Percentiles rank a stretch among this genome's conserved stretches.
Evolutionary conservation across 2,113 vertebrate species (phyloP).

Genomic region (Psittacula cyanocephala): DNA sequence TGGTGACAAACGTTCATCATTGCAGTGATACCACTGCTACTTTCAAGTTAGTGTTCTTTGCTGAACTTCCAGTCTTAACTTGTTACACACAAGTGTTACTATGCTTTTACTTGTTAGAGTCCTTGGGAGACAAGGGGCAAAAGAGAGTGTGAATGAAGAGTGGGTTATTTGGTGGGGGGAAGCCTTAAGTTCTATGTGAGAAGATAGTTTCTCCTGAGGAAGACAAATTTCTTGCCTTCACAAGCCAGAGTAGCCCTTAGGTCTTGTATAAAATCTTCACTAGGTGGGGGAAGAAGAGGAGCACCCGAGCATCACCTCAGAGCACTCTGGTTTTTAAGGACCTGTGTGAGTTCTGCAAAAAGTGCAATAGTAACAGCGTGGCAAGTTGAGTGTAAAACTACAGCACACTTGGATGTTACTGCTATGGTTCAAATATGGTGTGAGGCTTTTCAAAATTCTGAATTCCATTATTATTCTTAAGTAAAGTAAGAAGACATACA

Average conservation of each 20-base stretch:
- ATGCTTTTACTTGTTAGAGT: neutral
- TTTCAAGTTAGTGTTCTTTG: neutral
- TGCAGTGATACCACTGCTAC: neutral
- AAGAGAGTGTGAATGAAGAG: neutral
- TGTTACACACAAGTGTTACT: rapidly evolving
- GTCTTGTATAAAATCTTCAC: neutral
- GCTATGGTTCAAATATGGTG: neutral
- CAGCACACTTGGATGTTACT: neutral
- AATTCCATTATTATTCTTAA: neutral
- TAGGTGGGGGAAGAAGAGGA: neutral
- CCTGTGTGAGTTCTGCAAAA: neutral
- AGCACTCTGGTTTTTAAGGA: neutral
- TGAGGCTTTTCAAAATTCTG: neutral
- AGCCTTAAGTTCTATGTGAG: neutral
- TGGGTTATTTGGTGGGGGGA: neutral
- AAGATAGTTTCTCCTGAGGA: neutral
- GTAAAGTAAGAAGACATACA: neutral
- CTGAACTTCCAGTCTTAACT: neutral
- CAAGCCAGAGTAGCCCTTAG: neutral
- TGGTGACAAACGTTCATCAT: rapidly evolving
- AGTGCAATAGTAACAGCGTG: neutral
- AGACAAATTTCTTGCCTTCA: neutral
- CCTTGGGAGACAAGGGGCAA: neutral
- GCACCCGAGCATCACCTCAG: neutral
- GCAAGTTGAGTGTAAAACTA: neutral